Base-by-base conservation (phyloP, 2,113 vertebrate species). In the Epinephelus lanceolatus region DNA sequence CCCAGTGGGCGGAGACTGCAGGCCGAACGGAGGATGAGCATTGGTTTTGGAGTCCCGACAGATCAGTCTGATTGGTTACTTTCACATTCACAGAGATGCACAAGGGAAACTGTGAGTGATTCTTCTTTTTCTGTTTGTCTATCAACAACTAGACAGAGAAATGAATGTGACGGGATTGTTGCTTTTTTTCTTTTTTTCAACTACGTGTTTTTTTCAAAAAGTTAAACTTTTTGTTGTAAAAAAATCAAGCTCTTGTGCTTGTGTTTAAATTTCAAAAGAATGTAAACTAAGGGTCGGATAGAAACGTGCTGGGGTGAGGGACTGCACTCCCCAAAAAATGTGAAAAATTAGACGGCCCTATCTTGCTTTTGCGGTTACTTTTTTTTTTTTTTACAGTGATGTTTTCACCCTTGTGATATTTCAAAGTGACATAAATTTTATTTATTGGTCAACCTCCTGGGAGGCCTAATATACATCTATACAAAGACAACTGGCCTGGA, bases 171-270 rank as follows among this genome's bases (percentile, higher is more conserved):
- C 4, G 19, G 53, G 67, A 66, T 85, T 91, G 92, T 92, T 94
- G 90, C 92, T 80, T 77, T 86, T 80, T 87, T 63, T 19, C 18
- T 19, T 81, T 81, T 92, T 93, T 91, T 80, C 30, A 91, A 94
- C 76, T 56, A 83, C 8, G 19, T 27, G 69, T 89, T 78, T 90
- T 77, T 93, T 90, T 91, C 91, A 94, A 95, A 97, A 97, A 95
- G 95, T 96, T 96, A 95, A 91, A 94, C 94, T 95, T 94, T 95
- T 96, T 94, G 95, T 94, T 69, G 95, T 96, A 95, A 96, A 98
- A 95, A 98, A 97, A 96, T 94, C 96, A 97, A 98, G 96, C 97
- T 90, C 69, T 97, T 98, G 97, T 98, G 97, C 97, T 97, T 98
- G 96, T 95, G 93, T 96, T 91, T 70, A 65, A 90, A 92, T 96